A percentile compares a stretch with the other conserved stretches of the same genome.
These are phyloP conservation scores for Netelia virgata DNA, from an alignment of 2,888 invertebrate genomes.

Conservation along the genomic window DNA sequence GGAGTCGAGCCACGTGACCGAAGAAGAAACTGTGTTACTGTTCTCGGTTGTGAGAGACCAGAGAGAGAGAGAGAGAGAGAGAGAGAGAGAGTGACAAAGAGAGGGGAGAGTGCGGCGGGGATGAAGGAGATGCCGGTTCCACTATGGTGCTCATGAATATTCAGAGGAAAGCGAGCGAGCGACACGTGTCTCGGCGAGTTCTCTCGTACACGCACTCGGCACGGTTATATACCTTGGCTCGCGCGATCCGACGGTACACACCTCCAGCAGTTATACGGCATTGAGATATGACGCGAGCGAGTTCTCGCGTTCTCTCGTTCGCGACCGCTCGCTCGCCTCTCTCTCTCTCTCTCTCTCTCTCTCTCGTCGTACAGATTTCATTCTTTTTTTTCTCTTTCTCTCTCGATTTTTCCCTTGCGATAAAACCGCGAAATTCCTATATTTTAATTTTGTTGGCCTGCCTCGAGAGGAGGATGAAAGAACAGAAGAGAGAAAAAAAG, in stretches of 20 bases:
- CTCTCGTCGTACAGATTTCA: not conserved
- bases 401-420: not conserved
- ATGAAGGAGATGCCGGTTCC: constrained; percentile 41
- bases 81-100: not conserved
- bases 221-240: not conserved
- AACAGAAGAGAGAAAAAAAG: not conserved
- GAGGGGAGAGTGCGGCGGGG: not conserved
- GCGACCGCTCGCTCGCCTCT: not conserved
- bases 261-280: not conserved
- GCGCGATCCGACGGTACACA: not conserved
- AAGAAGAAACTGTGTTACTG: constrained; percentile 52
- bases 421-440: not conserved
- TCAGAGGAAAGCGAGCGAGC: constrained; percentile 41
- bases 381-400: not conserved
- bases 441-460: not conserved
- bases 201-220: constrained; percentile 22
- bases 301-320: constrained; percentile 9
- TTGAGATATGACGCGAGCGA: constrained; percentile 11
- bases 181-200: too few relatives aligned
- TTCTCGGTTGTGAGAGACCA: constrained; percentile 24
- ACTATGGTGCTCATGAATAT: constrained; percentile 54
- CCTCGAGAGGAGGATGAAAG: not conserved
- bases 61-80: not conserved
- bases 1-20: constrained; percentile 22
- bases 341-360: not conserved